Evolutionary conservation across 2,888 invertebrate species (phyloP).

Genomic region (Trachelus tabidus): DNA sequence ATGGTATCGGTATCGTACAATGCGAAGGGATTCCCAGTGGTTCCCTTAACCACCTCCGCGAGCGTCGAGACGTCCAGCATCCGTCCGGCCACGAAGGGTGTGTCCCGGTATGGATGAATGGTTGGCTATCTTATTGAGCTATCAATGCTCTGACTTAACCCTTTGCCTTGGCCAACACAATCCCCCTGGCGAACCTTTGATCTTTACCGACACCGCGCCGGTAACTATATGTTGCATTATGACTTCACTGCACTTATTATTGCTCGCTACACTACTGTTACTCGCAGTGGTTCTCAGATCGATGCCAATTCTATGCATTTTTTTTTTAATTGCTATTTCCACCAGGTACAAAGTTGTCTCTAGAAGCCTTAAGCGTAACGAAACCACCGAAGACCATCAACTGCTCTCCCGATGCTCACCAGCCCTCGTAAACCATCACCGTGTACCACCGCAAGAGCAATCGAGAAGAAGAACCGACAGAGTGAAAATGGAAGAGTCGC

Average conservation of each 20-base stretch:
- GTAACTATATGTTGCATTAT: conserved; percentile 61
- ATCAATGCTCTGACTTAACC: conserved; percentile 45
- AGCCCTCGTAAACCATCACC: background rate
- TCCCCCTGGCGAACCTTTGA: conserved; percentile 51
- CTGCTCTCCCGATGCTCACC: background rate
- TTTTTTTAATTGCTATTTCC: background rate
- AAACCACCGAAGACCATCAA: background rate
- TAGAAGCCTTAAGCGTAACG: background rate
- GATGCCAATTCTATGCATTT: background rate
- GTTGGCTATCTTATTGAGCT: conserved; percentile 50
- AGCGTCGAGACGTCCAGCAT: conserved; percentile 18
- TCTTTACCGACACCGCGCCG: conserved; percentile 57
- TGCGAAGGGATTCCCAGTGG: conserved; percentile 35
- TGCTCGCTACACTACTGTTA: conserved; percentile 52
- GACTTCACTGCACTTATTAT: conserved; percentile 57
- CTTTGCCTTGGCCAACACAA: conserved; percentile 24
- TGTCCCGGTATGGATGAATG: conserved; percentile 33
- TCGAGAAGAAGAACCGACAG: background rate
- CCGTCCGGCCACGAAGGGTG: conserved; percentile 40
- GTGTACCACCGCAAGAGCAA: background rate
- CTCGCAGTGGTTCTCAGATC: conserved; percentile 44
- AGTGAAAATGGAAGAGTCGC: background rate
- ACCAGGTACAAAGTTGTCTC: background rate
- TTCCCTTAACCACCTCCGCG: conserved; percentile 25
- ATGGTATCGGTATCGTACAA: conserved; percentile 58